Evolutionary conservation across 2,888 invertebrate genomes (phyloP), one percentile per base, ranked within the genome.

Genomic region (Hecatera dysodea): DNA sequence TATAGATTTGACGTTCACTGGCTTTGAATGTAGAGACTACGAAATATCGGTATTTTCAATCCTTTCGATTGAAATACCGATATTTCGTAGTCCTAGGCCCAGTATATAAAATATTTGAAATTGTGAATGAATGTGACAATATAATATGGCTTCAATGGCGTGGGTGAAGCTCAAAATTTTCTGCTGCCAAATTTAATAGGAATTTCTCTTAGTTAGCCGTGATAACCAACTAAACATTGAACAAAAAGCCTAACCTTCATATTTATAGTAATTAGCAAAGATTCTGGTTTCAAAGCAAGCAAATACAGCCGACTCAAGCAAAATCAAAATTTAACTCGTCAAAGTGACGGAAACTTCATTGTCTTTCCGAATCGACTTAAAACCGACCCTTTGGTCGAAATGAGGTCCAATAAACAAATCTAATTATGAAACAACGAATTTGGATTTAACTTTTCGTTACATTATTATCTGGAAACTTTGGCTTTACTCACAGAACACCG

Each of bases 321-420:
- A 29, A 67, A 39, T 29, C 48, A 55, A 64, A 62, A 64, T 66
- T 36, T 53, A 67, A 67, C 59, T 78, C 66, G 71, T 71, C 72
- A 72, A 79, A 73, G 74, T 65, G 42, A 67, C 64, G 24, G 17
- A 57, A 77, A 84, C 72, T 69, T 62, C 60, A 68, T 56, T 48
- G 67, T 67, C 64, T 24, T 70, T 29, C 33, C 24, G 67, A 77
- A 70, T 73, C 53, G 67, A 55, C 68, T 76, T 74, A 79, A 61
- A 71, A 53, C 59, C 55, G 67, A 72, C 65, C 67, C 64, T 77
- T 80, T 80, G 71, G 67, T 63, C 57, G 69, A 73, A 81, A 71
- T 44, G 67, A 72, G 67, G 71, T 48, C 64, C 67, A 80, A 77
- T 85, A 83, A 82, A 83, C 81, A 80, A 85, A 83, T 83, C 70